Percentiles rank a stretch among this genome's conserved stretches.
phyloP scores from a whole-genome alignment of 2,888 invertebrate genomes.

The Acrocyrtus sp. region DNA sequence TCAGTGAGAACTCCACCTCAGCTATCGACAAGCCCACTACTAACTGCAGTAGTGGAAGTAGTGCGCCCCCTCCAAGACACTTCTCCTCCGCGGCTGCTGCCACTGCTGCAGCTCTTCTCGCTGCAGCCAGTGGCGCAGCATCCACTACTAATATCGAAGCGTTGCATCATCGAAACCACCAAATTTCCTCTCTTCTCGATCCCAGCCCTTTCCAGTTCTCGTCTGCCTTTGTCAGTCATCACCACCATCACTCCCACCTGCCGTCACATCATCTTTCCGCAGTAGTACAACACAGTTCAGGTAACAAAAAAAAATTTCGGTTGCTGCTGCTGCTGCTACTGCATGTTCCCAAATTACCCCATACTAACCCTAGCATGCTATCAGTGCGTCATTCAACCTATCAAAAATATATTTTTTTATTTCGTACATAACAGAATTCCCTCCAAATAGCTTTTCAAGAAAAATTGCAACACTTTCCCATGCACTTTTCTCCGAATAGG shows the following conservation, averaged over 20 bases:
- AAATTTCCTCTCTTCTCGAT: conserved; percentile 54
- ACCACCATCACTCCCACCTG: conserved; percentile 34
- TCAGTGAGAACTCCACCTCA: not conserved
- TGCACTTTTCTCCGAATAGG: too few relatives aligned
- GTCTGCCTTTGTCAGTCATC: conserved; percentile 55
- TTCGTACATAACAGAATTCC: too few relatives aligned
- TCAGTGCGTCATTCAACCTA: conserved; percentile 12
- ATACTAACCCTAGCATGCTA: not conserved
- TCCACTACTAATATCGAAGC: conserved; percentile 25
- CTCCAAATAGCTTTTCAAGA: too few relatives aligned
- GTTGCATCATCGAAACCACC: conserved; percentile 36
- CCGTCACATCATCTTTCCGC: conserved; percentile 33
- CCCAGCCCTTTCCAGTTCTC: conserved; percentile 54
- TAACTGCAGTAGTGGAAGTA: conserved; percentile 4
- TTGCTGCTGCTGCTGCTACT: not conserved
- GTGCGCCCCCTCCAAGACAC: conserved; percentile 14
- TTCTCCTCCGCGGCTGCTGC: conserved; percentile 41
- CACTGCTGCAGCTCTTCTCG: conserved; percentile 31
- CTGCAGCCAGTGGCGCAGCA: conserved; percentile 25
- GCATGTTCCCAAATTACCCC: not conserved
- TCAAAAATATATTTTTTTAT: conserved; percentile 25
- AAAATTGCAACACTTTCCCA: too few relatives aligned
- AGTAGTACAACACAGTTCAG: conserved; percentile 39
- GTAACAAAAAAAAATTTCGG: conserved; percentile 13
- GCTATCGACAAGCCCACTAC: conserved; percentile 1